Evolutionary conservation across 1,140 invertebrate genomes (phyloP), one percentile per base, ranked within the genome.

Genomic region (Galendromus occidentalis): DNA sequence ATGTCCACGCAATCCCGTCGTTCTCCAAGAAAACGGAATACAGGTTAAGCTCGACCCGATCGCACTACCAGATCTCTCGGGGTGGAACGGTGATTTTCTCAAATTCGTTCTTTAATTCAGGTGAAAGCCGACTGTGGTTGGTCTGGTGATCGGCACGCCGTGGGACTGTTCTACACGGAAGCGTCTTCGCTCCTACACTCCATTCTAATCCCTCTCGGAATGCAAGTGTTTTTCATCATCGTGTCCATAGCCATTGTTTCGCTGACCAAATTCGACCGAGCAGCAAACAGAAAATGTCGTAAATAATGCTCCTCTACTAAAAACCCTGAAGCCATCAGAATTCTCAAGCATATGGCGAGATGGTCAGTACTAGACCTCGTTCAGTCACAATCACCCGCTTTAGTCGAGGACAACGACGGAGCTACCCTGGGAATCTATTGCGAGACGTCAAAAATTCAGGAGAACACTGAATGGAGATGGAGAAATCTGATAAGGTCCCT

Each of bases 21-120:
- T 59, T 29, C 51, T 59, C 25, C 51, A 59, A 59, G 51, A 59
- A 25, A 59, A 59, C 20, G 51, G 51, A 14, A 59, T 59, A 29
- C 51, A 59, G 51, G 51, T 59, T n/a, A n/a, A 59, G 9, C 2
- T 22, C 9, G 14, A 59, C 22, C 2, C 12, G 22, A 47, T 6
- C 45, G 4, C 5, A 47, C 45, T 47, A 5, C n/a, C n/a, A n/a
- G n/a, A n/a, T n/a, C n/a, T n/a, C n/a, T n/a, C n/a, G n/a, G n/a
- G n/a, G n/a, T n/a, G n/a, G n/a, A n/a, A n/a, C n/a, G n/a, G n/a
- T 9, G 33, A 39, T 25, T 25, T 59, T 25, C 4, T 7, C 14
- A 14, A 6, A 17, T 18, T 17, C n/a, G 17, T 59, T 7, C 7
- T 14, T 20, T 4, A 29, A 20, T 33, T 17, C 51, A 59, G 51